Base-by-base conservation (phyloP, 2,888 invertebrate species). In the Camponotus fellah region DNA sequence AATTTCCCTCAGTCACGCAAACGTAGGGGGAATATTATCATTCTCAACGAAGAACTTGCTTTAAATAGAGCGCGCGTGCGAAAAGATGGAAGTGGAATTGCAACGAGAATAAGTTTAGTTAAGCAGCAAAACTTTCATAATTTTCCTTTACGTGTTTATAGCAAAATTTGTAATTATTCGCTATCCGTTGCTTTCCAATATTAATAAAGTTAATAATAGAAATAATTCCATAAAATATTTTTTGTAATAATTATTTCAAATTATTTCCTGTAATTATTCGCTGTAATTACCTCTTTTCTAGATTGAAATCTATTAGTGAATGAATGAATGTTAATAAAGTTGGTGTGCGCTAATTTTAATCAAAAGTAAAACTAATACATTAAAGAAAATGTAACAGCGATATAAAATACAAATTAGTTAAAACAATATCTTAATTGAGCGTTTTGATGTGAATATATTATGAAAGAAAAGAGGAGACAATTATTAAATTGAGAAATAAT, bases 1-100 rank as follows among this genome's bases (percentile, higher is more conserved):
- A 80, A 80, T 72, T 72, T 46, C 60, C 79, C n/a, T 5, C 17
- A 69, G 79, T 80, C 79, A 80, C 79, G 79, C 53, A 80, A 80
- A 80, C 21, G 71, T 14, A 6, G 34, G 32, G 58, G 71, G 46
- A 69, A 69, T 4, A 60, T 77, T 69, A 77, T 79, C 58, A 17
- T 34, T 21, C 58, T 14, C 58, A 17, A 43, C 17, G 46, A 68
- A 40, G 46, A 71, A 46, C 46, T 32, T 56, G 17, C 60, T 34
- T 60, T 4, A 71, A 60, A 46, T 34, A 43, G n/a, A 12, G 43
- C 12, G 34, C 21, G n/a, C 32, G 43, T 12, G 34, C 21, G 21
- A 34, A 46, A 46, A 46, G 21, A 37, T 12, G n/a, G 26, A 21
- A 40, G n/a, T 56, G n/a, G 21, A 71, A 10, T 8, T 79, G 69